Base-by-base conservation (phyloP, 2,113 vertebrate species). In the Conger conger region DNA sequence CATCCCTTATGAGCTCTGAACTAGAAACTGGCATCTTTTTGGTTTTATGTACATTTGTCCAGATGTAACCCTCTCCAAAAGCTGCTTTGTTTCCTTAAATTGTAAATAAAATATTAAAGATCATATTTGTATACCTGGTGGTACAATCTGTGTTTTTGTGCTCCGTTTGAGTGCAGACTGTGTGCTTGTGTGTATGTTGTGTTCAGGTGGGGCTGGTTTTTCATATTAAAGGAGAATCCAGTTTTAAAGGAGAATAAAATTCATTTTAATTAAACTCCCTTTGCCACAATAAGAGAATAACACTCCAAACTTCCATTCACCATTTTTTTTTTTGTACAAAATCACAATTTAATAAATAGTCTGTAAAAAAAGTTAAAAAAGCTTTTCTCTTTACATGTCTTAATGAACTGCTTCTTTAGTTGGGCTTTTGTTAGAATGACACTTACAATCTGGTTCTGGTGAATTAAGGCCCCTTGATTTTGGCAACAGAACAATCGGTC, bases 301-400 rank as follows among this genome's bases (percentile, higher is more conserved):
- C 18, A 82, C 60, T 82, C 57, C 76, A 80, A 78, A 83, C 60
- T 86, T 84, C 40, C 33, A 33, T 89, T 90, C 87, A 37, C 86
- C 84, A 82, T 88, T 92, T 90, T 84, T 88, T 87, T 89, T 95
- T 94, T 94, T 88, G 91, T 95, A 94, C 92, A 95, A 96, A 96
- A 95, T 94, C 94, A 94, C 93, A 94, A 92, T 95, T 96, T 95
- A 94, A 95, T 96, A 96, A 95, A 96, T 95, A 95, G 94, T 95
- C 93, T 96, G 94, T 95, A 95, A 95, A 96, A 95, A 94, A 93
- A 92, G 93, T 90, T 94, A 94, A 90, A 95, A 96, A 94, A 94
- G 92, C 87, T 86, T 84, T 93, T 93, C 92, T 93, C 90, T 92
- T 93, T 92, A 93, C 93, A 93, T 95, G 91, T 93, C 89, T 91